phyloP scores from a whole-genome alignment of 2,113 vertebrate genomes.

The Ovibos moschatus region DNA sequence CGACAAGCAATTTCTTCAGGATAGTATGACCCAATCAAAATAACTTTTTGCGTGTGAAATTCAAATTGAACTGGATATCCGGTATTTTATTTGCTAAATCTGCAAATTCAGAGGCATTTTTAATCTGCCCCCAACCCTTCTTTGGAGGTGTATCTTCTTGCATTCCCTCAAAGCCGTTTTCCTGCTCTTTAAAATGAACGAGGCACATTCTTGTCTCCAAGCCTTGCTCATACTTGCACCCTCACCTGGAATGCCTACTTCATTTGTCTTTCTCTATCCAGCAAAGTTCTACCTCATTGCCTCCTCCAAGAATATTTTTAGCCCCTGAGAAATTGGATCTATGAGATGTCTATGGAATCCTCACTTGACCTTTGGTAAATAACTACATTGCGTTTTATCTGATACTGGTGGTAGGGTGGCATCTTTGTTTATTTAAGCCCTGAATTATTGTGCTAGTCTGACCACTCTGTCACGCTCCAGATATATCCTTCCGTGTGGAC shows the following conservation, averaged over 20 bases:
- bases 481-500: neutral
- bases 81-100: conserved; percentile 7
- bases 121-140: neutral
- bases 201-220: neutral
- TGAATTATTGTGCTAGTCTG: neutral
- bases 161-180: neutral
- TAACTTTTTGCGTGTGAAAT: neutral
- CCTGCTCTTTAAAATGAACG: neutral
- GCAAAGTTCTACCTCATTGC: neutral
- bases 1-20: neutral
- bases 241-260: neutral
- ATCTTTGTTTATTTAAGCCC: neutral
- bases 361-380: neutral
- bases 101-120: neutral
- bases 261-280: neutral
- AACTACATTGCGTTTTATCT: neutral
- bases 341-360: neutral
- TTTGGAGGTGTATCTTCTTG: neutral
- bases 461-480: neutral
- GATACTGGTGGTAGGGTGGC: neutral
- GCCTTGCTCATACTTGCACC: neutral
- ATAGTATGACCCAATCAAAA: neutral
- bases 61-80: neutral
- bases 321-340: neutral
- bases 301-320: neutral